Conservation (phyloP, 2,113 vertebrate genomes). For the Loxodonta africana region DNA sequence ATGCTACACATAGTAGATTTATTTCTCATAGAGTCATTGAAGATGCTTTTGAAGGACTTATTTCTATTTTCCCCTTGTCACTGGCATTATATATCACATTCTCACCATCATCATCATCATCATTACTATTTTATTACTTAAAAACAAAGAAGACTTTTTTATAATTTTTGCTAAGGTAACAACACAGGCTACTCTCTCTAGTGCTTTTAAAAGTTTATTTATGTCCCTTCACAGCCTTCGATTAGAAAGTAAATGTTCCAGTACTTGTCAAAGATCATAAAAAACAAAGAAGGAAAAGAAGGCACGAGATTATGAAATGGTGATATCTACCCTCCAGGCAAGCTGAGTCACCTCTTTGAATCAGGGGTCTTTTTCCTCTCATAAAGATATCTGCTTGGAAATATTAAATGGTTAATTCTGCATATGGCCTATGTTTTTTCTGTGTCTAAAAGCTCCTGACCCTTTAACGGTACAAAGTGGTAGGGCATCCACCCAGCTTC, state of each 20-base stretch:
- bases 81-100: neutral
- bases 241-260: neutral
- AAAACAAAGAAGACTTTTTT: neutral
- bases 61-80: neutral
- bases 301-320: constrained; percentile 8
- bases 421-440: neutral
- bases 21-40: neutral
- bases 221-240: neutral
- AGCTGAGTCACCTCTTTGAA: neutral
- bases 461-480: neutral
- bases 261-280: neutral
- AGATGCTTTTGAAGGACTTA: neutral
- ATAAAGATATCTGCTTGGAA: neutral
- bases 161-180: neutral
- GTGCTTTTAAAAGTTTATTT: neutral
- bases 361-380: neutral
- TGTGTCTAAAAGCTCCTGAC: neutral
- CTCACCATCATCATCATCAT: neutral
- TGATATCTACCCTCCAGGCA: neutral
- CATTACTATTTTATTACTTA: neutral
- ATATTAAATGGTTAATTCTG: constrained; percentile 27
- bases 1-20: too few species aligned
- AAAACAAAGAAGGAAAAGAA: neutral
- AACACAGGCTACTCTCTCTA: neutral
- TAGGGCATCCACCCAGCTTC: neutral